Base-by-base conservation (phyloP, 2,797 vertebrate species). In the Eospalax fontanierii region DNA sequence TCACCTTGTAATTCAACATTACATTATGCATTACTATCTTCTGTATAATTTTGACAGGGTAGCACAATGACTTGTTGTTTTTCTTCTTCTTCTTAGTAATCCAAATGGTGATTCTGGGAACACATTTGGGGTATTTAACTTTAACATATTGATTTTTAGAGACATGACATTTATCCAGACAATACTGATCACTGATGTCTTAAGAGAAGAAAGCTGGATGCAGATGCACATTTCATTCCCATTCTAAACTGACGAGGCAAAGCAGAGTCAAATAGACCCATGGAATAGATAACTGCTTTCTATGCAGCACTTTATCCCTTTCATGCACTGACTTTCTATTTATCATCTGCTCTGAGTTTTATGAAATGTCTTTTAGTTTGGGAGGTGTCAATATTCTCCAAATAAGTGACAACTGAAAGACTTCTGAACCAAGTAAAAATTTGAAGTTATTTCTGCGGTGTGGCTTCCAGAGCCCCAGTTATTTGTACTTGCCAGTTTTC, bases 351-450 rank as follows among this genome's bases (percentile, higher is more conserved):
- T 74, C 65, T 65, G 80, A 90, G 22, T 90, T 63, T 79, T 28
- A 40, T 50, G 80, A 26, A 61, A 78, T n/a, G 4, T 38, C 10
- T 84, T 70, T 89, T 71, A 38, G 40, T 50, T 70, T 38, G 18
- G 26, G 26, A 89, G 78, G n/a, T n/a, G 43, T 2, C 6, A 93
- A 1, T 43, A 2, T 82, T 82, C 78, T 82, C 70, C 30, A 59
- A 82, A 88, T 66, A 65, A 59, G 43, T 76, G 61, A 83, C 78
- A 88, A 83, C 35, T 8, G 74, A 14, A 75, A 79, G 86, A 73
- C 57, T 40, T 10, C 14, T 75, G 61, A 88, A 35, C 46, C n/a
- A 80, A 87, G 12, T 38, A 75, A 35, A 43, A 10, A 19, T 78
- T 78, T 43, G n/a, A 75, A 46, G 33, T 68, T 76, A 57, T 61